Conservation (phyloP, 1,140 invertebrate genomes). For the Chironomus striatipennis region DNA sequence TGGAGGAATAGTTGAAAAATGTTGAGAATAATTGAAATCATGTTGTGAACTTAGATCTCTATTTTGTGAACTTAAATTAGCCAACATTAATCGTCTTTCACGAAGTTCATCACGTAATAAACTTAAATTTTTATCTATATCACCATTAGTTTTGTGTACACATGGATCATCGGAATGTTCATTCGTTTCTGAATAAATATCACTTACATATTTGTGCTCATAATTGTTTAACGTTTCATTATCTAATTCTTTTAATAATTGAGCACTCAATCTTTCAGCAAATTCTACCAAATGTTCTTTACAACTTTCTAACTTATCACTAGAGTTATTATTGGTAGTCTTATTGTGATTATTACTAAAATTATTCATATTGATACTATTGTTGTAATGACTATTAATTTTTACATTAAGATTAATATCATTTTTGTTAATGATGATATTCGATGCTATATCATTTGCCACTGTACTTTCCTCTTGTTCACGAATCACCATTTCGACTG, state of each 20-base stretch:
- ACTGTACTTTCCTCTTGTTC: neutral
- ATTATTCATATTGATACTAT: neutral
- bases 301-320: conserved; percentile 43
- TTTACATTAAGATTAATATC: conserved; percentile 18
- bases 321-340: neutral
- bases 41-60: conserved; percentile 31
- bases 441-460: neutral
- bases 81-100: conserved; percentile 40
- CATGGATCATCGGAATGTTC: conserved; percentile 42
- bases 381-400: neutral
- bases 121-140: conserved; percentile 46
- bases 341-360: neutral
- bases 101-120: conserved; percentile 49
- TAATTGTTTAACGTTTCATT: conserved; percentile 44
- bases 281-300: conserved; percentile 63
- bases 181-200: conserved; percentile 25
- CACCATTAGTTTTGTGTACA: conserved; percentile 46
- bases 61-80: conserved; percentile 41
- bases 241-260: conserved; percentile 64
- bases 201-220: conserved; percentile 28
- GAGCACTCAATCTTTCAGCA: conserved; percentile 64
- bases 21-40: conserved; percentile 36
- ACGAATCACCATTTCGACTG: conserved; percentile 53
- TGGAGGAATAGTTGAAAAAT: conserved; percentile 36
- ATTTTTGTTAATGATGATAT: neutral